phyloP scores from a whole-genome alignment of 2,797 vertebrate species.

The Arrhamphus sclerolepis region DNA sequence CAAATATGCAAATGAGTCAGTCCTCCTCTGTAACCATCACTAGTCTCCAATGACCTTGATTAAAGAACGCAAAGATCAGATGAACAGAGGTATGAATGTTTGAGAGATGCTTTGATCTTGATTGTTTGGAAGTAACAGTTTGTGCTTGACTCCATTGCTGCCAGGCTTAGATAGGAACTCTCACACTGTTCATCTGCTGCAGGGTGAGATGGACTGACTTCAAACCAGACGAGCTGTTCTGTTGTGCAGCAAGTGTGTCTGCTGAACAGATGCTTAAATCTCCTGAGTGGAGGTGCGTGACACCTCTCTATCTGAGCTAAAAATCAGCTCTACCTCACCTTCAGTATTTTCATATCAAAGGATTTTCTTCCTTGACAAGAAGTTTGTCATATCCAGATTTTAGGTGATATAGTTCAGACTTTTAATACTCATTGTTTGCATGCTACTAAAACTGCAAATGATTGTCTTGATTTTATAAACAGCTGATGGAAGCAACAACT shows the following conservation, averaged over 20 bases:
- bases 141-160: background rate
- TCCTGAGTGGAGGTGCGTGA: background rate
- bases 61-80: background rate
- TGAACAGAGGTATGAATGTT: background rate
- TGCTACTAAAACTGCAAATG: too few species aligned
- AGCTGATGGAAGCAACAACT: too few species aligned
- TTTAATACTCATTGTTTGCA: too few species aligned
- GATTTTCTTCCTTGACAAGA: background rate
- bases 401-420: too few species aligned
- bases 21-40: conserved; percentile 17
- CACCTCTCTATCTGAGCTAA: too few species aligned
- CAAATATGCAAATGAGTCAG: too few species aligned
- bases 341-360: too few species aligned
- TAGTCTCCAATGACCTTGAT: background rate
- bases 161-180: background rate
- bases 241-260: conserved; percentile 19
- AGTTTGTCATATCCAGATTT: too few species aligned
- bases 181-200: too few species aligned
- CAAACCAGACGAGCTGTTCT: conserved; percentile 14
- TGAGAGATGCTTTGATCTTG: background rate
- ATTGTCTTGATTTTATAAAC: too few species aligned
- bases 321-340: too few species aligned
- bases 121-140: background rate
- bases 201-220: conserved; percentile 22
- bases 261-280: conserved; percentile 15